Evolutionary conservation across 2,797 vertebrate species (phyloP), one percentile per base, ranked within the genome.

Genomic region (Austrolebias charrua): DNA sequence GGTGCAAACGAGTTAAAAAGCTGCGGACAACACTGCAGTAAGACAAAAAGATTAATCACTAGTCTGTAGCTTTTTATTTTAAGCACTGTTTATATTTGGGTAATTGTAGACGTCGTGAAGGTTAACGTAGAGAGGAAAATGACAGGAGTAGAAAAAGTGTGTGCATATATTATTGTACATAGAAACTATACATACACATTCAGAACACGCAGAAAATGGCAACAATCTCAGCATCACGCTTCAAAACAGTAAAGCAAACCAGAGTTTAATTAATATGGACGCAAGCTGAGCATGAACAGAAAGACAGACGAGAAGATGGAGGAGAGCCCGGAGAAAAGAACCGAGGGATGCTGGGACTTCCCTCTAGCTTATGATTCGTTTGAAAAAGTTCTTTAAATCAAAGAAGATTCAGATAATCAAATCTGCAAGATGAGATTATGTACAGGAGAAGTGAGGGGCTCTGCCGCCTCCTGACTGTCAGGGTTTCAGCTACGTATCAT

Each of bases 281-380:
- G 38, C 38, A 40, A 40, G 38, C 38, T 71, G 64, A 78, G 78
- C 77, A 73, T 68, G 55, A 73, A 64, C 58, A 71, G 74, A 77
- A 81, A 83, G 80, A 80, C 78, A 76, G 83, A 84, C 75, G 80
- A 78, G 84, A 81, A 55, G 56, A 40, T 18, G 66, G 8, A 5
- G 62, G 55, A 69, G 72, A 71, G 76, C 82, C 65, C 78, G 81
- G 72, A 76, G 55, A 91, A 88, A 90, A 91, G 88, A 88, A 68
- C 60, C 91, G 91, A 91, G 91, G 91, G 92, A 73, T 66, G 47
- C 53, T 62, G 89, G 69, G 55, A 48, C 83, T 80, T 93, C 92
- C 90, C 92, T 93, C 92, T 93, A 89, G 93, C 93, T 94, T 95
- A 94, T 91, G 92, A 93, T 94, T 94, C 70, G 79, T 82, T 69